Percentiles rank a stretch among this genome's conserved stretches.
Conservation (phyloP, 2,888 invertebrate species). For the Sipha maydis region DNA sequence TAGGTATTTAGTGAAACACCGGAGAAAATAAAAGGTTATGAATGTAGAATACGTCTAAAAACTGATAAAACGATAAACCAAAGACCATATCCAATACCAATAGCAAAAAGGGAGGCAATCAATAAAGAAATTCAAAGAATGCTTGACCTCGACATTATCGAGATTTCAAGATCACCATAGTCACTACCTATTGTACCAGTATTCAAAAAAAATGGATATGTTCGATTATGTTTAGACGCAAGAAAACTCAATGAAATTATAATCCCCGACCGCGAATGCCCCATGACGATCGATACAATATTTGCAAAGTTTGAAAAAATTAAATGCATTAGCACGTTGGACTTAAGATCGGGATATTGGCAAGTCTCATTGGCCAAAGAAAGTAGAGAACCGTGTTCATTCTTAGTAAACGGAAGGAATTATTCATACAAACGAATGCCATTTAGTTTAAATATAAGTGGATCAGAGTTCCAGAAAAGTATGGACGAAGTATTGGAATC, state of each 20-base stretch:
- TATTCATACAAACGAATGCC: neutral
- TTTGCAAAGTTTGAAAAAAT: neutral
- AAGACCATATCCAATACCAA: constrained; percentile 33
- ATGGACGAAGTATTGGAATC: neutral
- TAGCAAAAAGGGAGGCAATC: neutral
- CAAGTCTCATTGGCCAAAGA: too few relatives aligned
- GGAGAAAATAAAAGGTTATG: neutral
- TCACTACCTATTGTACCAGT: constrained; percentile 21
- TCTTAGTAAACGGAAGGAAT: constrained; percentile 6
- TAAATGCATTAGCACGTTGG: constrained; percentile 5
- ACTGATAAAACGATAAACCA: neutral
- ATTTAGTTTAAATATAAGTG: constrained; percentile 16
- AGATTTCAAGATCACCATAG: constrained; percentile 2
- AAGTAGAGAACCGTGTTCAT: neutral
- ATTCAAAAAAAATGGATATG: constrained; percentile 15
- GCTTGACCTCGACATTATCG: constrained; percentile 5
- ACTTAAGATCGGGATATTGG: too few relatives aligned
- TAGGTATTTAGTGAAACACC: too few relatives aligned
- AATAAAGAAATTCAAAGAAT: constrained; percentile 1
- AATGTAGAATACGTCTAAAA: neutral
- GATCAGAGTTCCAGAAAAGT: constrained; percentile 15
- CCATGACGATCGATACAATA: neutral
- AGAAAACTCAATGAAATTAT: constrained; percentile 5
- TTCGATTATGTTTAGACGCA: constrained; percentile 26
- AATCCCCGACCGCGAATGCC: constrained; percentile 14